Conservation (phyloP, 2,888 invertebrate species). For the Chirona hameri region DNA sequence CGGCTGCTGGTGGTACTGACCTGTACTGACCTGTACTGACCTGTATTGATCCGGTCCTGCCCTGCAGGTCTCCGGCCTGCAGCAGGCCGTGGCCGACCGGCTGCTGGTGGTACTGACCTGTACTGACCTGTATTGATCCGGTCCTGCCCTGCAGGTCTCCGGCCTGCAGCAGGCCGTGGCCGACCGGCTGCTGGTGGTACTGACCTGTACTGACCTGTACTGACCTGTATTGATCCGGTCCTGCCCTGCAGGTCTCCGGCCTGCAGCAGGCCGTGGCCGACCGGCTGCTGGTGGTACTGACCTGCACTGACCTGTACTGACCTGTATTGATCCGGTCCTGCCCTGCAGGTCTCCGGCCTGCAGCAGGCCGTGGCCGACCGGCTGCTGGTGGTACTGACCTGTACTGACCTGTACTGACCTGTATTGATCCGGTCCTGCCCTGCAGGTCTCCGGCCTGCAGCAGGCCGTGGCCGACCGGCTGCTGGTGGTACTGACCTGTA, state of each 20-base stretch:
- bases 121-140: too few species aligned
- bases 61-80: slow-evolving; percentile 67
- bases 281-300: slow-evolving; percentile 78
- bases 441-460: slow-evolving; percentile 52
- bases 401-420: too few species aligned
- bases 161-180: slow-evolving; percentile 55
- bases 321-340: too few species aligned
- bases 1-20: slow-evolving; percentile 65
- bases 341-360: too few species aligned
- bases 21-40: slow-evolving; percentile 35
- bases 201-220: slow-evolving; percentile 42
- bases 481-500: slow-evolving; percentile 64
- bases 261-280: slow-evolving; percentile 93
- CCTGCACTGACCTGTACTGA: too few species aligned
- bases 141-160: slow-evolving; percentile 73
- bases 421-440: slow-evolving; percentile 52
- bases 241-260: slow-evolving; percentile 76
- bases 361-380: slow-evolving; percentile 73
- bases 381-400: slow-evolving; percentile 60
- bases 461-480: slow-evolving; percentile 51
- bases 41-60: slow-evolving; percentile 76
- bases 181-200: slow-evolving; percentile 70
- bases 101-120: slow-evolving; percentile 66
- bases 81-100: slow-evolving; percentile 54
- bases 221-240: slow-evolving; percentile 70